These are phyloP conservation scores for Hyalella azteca DNA, from an alignment of 2,888 invertebrate species.

Conservation along the genomic window DNA sequence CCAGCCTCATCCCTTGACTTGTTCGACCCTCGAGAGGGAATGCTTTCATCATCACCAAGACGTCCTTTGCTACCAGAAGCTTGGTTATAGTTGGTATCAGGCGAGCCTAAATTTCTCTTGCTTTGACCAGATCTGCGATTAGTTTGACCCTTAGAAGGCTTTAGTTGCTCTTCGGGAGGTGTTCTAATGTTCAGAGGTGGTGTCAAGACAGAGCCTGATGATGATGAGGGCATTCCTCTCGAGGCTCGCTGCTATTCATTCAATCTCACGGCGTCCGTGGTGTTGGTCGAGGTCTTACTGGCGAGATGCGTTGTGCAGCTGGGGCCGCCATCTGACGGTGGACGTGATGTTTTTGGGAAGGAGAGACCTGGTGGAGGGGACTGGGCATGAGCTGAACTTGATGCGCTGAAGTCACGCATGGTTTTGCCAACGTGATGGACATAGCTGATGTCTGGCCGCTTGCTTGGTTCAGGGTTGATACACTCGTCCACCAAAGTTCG, in stretches of 20 bases:
- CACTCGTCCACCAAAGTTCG: slow-evolving; percentile 66
- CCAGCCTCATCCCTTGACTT: not conserved
- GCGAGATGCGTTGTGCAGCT: not conserved
- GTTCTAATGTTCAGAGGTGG: slow-evolving; percentile 39
- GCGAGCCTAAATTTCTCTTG: not conserved
- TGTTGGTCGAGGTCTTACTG: slow-evolving; percentile 12
- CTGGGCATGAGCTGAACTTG: not conserved
- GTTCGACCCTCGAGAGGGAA: not conserved
- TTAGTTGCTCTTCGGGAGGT: slow-evolving; percentile 38
- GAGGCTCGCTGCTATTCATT: slow-evolving; percentile 53
- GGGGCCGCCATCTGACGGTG: not conserved
- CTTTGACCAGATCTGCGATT: not conserved
- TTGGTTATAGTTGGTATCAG: not conserved
- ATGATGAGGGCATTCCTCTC: slow-evolving; percentile 48
- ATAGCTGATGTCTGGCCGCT: slow-evolving; percentile 66
- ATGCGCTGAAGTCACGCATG: not conserved
- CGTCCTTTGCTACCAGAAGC: not conserved
- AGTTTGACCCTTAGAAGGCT: not conserved
- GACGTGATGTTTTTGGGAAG: not conserved
- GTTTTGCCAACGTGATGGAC: slow-evolving; percentile 63
- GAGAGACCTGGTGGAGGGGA: not conserved
- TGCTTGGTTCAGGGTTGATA: slow-evolving; percentile 66
- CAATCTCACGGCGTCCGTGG: slow-evolving; percentile 46
- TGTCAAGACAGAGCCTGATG: no score
- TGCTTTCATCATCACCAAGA: not conserved